phyloP scores from a whole-genome alignment of 2,888 invertebrate genomes.

The Rotaria socialis region DNA sequence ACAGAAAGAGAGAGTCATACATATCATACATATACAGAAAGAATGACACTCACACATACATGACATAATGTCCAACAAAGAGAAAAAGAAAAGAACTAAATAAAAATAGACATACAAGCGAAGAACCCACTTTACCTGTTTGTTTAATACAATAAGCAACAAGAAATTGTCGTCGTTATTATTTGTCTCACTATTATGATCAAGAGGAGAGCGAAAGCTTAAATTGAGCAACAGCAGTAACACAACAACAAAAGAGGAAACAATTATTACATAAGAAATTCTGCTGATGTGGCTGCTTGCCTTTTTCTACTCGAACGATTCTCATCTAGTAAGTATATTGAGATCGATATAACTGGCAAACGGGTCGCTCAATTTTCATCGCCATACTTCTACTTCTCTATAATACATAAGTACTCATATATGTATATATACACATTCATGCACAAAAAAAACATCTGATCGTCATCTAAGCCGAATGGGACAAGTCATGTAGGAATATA shows the following conservation, averaged over 20 bases:
- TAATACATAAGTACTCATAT: not conserved
- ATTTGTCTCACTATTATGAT: not conserved
- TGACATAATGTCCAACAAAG: conserved; percentile 8
- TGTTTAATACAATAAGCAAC: not conserved
- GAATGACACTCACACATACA: not conserved
- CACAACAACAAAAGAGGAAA: not conserved
- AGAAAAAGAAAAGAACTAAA: not conserved
- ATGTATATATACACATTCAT: not conserved
- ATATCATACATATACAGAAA: not conserved
- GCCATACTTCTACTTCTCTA: not conserved
- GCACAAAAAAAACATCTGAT: not conserved
- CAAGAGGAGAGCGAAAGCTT: not conserved
- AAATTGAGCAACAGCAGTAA: not conserved
- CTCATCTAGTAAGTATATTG: not conserved
- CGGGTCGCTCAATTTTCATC: conserved; percentile 1
- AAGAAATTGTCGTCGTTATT: not conserved
- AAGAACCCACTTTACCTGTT: conserved; percentile 16
- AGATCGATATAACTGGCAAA: not conserved
- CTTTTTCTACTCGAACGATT: not conserved
- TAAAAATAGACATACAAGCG: not conserved
- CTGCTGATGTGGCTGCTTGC: not conserved
- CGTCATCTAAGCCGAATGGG: not conserved
- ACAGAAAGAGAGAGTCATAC: not conserved
- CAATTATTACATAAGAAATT: not conserved
- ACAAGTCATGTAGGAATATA: conserved; percentile 3